Evolutionary conservation across 2,888 invertebrate genomes (phyloP).

Genomic region (Synergus japonicus): DNA sequence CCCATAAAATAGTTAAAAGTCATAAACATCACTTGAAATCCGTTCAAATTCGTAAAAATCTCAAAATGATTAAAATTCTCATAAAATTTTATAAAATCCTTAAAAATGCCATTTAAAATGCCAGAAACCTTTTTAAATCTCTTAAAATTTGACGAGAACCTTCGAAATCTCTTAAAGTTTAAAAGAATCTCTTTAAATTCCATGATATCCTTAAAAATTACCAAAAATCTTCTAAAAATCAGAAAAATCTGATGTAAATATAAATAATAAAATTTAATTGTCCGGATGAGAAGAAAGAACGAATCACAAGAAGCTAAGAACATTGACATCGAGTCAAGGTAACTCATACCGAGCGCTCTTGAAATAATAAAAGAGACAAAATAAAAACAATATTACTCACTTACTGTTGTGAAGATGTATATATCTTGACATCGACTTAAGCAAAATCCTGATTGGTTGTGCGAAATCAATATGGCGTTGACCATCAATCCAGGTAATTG

Average conservation of each 20-base stretch:
- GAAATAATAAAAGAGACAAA: neutral
- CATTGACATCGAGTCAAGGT: neutral
- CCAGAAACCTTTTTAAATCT: too few species aligned
- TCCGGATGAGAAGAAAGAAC: neutral
- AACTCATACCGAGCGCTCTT: conserved; percentile 8
- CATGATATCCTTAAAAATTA: too few species aligned
- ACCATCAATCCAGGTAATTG: conserved; percentile 70
- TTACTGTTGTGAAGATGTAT: conserved; percentile 39
- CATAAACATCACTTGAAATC: too few species aligned
- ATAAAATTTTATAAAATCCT: too few species aligned
- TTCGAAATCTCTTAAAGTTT: too few species aligned
- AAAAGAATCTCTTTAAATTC: too few species aligned
- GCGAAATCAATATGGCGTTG: conserved; percentile 69
- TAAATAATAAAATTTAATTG: neutral
- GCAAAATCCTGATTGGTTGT: conserved; percentile 61
- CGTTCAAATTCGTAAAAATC: too few species aligned
- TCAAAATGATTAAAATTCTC: too few species aligned
- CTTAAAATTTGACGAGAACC: too few species aligned
- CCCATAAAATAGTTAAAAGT: too few species aligned
- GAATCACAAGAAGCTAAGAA: neutral
- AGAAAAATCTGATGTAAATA: neutral
- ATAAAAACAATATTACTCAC: conserved; percentile 29
- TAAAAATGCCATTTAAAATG: too few species aligned
- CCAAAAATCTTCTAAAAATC: too few species aligned
- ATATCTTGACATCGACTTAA: conserved; percentile 36